Evolutionary conservation across 2,113 vertebrate species (phyloP), one percentile per base, ranked within the genome.

Genomic region (Megaceryle maxima): DNA sequence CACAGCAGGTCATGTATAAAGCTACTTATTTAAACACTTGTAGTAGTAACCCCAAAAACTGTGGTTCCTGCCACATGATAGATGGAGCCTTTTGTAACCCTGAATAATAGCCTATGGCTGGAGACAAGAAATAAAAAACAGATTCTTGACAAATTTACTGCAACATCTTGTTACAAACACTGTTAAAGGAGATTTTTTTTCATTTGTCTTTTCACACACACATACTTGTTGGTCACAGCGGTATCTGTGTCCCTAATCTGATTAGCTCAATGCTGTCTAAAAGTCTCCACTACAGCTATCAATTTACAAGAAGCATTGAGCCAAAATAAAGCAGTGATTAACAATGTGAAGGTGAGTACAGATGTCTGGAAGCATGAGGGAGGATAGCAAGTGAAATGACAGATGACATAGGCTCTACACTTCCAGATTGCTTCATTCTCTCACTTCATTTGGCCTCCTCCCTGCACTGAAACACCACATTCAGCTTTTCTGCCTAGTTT

Each of bases 291-390:
- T 94, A 81, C 74, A 96, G 88, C 77, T 93, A 86, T 50, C 64
- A 96, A 51, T 90, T 97, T 97, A 80, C 78, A 86, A 90, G 8
- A 87, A 68, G 41, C 16, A 76, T 29, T 64, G 39, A 96, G 75
- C 92, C 70, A 86, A 96, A 97, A 96, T 88, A 97, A 96, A 93
- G 92, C 74, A 96, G 87, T 41, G 15, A 87, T 96, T 96, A 97
- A 82, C 85, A 91, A 94, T 95, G 69, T 94, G 80, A 91, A 89
- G 50, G 85, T 94, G 37, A 55, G 76, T 55, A 59, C 22, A 87
- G 41, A 7, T 7, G 6, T 92, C 91, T 88, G 44, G 51, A 96
- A 88, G 88, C 86, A 33, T 72, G 57, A 29, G 43, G 64, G 64
- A 94, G 35, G 80, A 96, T 25, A 96, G 66, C 31, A 97, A 97